phyloP scores from a whole-genome alignment of 2,113 vertebrate species.

The Macquaria australasica region DNA sequence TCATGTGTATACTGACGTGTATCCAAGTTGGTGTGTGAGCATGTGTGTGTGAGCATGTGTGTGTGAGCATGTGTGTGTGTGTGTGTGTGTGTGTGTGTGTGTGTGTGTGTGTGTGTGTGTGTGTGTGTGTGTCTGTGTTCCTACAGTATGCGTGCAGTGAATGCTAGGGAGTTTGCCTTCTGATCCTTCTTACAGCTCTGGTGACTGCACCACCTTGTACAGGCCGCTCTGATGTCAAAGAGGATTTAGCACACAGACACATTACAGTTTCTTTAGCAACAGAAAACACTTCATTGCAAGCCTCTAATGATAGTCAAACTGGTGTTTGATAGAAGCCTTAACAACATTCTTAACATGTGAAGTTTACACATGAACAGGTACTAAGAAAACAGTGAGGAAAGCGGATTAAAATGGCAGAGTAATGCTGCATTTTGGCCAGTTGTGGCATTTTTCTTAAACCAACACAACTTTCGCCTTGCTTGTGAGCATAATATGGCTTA shows the following conservation, averaged over 20 bases:
- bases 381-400: constrained; percentile 2
- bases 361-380: constrained; percentile 8
- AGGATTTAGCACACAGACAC: constrained; percentile 73
- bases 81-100: constrained; percentile 34
- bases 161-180: constrained; percentile 61
- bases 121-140: constrained; percentile 34
- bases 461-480: background rate
- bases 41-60: constrained; percentile 16
- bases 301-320: constrained; percentile 49
- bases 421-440: constrained; percentile 6
- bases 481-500: constrained; percentile 8
- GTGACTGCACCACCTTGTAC: constrained; percentile 78
- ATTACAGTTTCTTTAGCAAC: constrained; percentile 66
- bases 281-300: constrained; percentile 54
- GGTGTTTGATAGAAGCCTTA: constrained; percentile 47
- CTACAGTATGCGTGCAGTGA: constrained; percentile 51
- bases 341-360: constrained; percentile 24
- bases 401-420: background rate
- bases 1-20: constrained; percentile 20
- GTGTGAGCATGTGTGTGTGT: constrained; percentile 32
- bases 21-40: constrained; percentile 32
- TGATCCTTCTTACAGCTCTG: constrained; percentile 76
- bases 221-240: constrained; percentile 74
- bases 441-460: background rate
- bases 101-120: constrained; percentile 35